Evolutionary conservation across 2,113 vertebrate genomes (phyloP).

Genomic region (Isurus oxyrinchus): DNA sequence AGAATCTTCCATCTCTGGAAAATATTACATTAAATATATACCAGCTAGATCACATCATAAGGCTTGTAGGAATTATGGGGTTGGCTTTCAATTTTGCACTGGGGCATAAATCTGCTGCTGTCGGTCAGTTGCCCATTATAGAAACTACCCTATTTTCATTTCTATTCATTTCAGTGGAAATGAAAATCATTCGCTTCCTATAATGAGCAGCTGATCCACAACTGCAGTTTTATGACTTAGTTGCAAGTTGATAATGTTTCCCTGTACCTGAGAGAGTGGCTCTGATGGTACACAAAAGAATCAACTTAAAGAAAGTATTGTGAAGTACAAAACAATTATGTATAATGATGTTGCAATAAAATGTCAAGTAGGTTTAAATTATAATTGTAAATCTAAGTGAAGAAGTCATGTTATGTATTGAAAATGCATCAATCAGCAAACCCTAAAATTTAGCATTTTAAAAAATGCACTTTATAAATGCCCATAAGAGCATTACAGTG

Average conservation of each 20-base stretch:
- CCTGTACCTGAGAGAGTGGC: not conserved
- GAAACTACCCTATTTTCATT: too few species aligned
- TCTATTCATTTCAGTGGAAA: not conserved
- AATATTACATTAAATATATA: not conserved
- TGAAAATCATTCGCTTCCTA: not conserved
- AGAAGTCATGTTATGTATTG: not conserved
- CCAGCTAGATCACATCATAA: not conserved
- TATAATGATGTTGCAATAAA: not conserved
- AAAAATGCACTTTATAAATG: not conserved
- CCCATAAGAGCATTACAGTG: not conserved
- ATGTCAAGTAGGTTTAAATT: not conserved
- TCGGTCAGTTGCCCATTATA: not conserved
- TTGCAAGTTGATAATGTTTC: not conserved
- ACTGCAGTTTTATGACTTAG: not conserved
- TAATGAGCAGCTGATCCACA: not conserved
- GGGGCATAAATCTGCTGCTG: not conserved
- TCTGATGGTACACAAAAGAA: not conserved
- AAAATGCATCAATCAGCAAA: not conserved
- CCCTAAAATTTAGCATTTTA: not conserved
- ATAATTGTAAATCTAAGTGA: not conserved
- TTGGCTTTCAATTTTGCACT: not conserved
- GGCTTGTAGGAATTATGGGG: not conserved
- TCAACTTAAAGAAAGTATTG: not conserved
- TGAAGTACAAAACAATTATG: not conserved
- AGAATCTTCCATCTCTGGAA: not conserved